phyloP scores from a whole-genome alignment of 2,888 invertebrate species.

The Ischnura elegans region DNA sequence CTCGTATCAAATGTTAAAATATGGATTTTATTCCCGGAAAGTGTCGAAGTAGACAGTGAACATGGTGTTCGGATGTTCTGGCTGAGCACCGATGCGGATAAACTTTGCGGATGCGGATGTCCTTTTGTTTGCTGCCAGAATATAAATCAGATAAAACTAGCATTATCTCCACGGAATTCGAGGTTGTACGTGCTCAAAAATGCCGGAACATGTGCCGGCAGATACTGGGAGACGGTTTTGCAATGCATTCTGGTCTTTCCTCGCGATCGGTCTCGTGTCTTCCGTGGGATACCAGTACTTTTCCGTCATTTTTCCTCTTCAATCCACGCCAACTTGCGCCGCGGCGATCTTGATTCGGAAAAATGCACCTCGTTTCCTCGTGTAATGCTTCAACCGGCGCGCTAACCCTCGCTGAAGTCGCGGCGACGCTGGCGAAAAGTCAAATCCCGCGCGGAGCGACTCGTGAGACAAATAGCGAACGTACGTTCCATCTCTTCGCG shows the following conservation, averaged over 20 bases:
- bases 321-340: not conserved
- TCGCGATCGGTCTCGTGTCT: not conserved
- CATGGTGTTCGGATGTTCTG: too few species aligned
- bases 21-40: too few species aligned
- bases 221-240: not conserved
- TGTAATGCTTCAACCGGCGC: not conserved
- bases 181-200: too few species aligned
- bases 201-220: not conserved
- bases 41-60: too few species aligned
- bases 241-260: not conserved
- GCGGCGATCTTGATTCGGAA: not conserved
- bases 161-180: too few species aligned
- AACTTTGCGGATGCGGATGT: too few species aligned
- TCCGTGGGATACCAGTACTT: not conserved
- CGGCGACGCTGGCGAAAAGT: not conserved
- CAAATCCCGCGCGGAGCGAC: not conserved
- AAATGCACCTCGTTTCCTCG: not conserved
- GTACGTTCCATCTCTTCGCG: not conserved
- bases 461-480: not conserved
- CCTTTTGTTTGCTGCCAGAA: too few species aligned
- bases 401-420: not conserved
- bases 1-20: too few species aligned
- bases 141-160: too few species aligned
- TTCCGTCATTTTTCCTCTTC: not conserved
- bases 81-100: too few species aligned